Base-by-base conservation (phyloP, 2,888 invertebrate species). In the Rhaphigaster nebulosa region DNA sequence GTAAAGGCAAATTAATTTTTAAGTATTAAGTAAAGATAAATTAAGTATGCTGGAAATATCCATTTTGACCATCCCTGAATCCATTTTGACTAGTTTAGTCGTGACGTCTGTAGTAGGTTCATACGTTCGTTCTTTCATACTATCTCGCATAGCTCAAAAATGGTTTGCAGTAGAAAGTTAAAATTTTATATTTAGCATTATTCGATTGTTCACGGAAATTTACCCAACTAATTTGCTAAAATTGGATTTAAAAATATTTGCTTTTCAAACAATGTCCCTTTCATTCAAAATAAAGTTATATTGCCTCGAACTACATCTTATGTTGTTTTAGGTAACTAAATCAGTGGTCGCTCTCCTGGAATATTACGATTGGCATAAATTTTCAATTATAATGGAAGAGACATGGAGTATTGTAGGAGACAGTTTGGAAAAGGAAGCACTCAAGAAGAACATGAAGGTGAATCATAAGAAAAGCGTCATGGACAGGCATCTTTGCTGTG, bases 331-430 rank as follows among this genome's bases (percentile, higher is more conserved):
- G 96, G 98, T 99, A 92, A 98, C 98, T 91, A 98, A 98, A 94
- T 99, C 99, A 87, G 97, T 99, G 93, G 96, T 99, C 94, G 96
- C 99, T 0, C 95, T 99, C 91, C 95, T 99, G 93, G 95, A 96
- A 91, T 97, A 98, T 94, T 98, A 98, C 94, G 96, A 97, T 93
- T 99, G 99, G 99, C 96, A 96, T 93, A 98, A 98, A 94, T 99
- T 99, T 94, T 97, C 98, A 41, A 97, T 99, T 91, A 95, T 98
- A 87, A 96, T 97, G 93, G 98, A 98, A 93, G 96, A 96, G 93
- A 95, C 95, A 10, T 97, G 97, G 96, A 95, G 95, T 93, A 97
- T 96, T 3, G 98, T 98, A 41, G 98, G 98, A 0, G 94, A 96
- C 92, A 97, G 97, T 1, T 94, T 99, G 91, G 95, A 96, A 93